Percentiles rank a stretch among this genome's conserved stretches.
Evolutionary conservation across 2,888 invertebrate species (phyloP).

Genomic region (Phoronis australis): DNA sequence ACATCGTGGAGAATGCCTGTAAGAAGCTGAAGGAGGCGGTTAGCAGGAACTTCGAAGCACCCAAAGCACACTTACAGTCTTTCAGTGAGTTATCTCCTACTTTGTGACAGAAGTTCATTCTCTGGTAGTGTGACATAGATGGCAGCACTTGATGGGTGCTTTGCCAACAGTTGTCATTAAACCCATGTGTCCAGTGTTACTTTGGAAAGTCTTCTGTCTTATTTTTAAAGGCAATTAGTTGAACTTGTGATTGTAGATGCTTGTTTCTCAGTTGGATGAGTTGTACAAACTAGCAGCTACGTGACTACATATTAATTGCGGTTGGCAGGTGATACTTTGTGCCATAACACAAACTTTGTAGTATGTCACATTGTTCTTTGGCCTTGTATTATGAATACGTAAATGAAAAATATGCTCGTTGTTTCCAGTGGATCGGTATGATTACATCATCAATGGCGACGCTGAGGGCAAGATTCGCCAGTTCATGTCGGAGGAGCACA

Average conservation of each 20-base stretch:
- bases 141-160: no score
- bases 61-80: slow-evolving; percentile 44
- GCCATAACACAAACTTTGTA: no score
- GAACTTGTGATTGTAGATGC: no score
- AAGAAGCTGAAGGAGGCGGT: slow-evolving; percentile 43
- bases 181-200: background rate
- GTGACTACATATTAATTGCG: no score
- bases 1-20: slow-evolving; percentile 40
- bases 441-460: slow-evolving; percentile 50
- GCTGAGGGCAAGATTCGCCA: slow-evolving; percentile 43
- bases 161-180: background rate
- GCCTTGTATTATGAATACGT: no score
- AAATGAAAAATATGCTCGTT: no score
- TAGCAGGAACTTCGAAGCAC: slow-evolving; percentile 45
- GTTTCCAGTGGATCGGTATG: slow-evolving; percentile 46
- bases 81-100: slow-evolving; percentile 38
- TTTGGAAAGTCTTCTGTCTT: background rate
- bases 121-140: background rate
- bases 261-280: no score
- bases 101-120: background rate
- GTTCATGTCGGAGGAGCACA: slow-evolving; percentile 48
- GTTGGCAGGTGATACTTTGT: no score
- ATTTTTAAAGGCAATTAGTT: background rate
- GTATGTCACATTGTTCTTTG: no score
- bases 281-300: no score